Evolutionary conservation across 1,140 invertebrate genomes (phyloP), one percentile per base, ranked within the genome.

Genomic region (Apis florea): DNA sequence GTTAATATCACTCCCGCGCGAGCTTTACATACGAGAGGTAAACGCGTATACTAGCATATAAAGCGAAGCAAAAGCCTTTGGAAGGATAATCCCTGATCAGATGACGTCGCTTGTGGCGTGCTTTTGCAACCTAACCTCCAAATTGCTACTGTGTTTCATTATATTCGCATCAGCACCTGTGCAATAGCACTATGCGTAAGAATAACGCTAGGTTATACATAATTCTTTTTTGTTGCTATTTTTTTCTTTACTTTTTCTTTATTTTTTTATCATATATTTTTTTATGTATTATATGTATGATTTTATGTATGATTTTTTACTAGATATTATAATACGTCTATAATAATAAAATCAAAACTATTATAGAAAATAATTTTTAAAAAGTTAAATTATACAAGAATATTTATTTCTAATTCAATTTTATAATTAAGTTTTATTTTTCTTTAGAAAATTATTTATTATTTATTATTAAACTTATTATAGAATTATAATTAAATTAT

Each of bases 121-220:
- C 64, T 64, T 68, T 76, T 63, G 85, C 70, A 9, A 58, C 76
- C 74, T 72, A 81, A 83, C 69, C n/a, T 85, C 59, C 73, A 88
- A 88, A 88, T 88, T 88, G 87, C 87, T 83, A 85, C 76, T 79
- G 86, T 63, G 77, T 81, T 86, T 88, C 86, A 88, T 88, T 88
- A 88, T 88, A 85, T 85, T 83, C 87, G 78, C 87, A 86, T 88
- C 87, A 88, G 87, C 80, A 74, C 64, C 68, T 59, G 31, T 47
- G 58, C 26, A 31, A 40, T 51, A 66, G 71, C 79, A 63, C 83
- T 77, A 63, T 67, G 70, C 21, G 71, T 66, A 69, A 76, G 85
- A 87, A 84, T 72, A 80, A 75, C 76, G 56, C 71, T 66, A 84
- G 75, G 31, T 80, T 69, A 78, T 82, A 61, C 72, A 82, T 86